Evolutionary conservation across 1,140 invertebrate genomes (phyloP), one percentile per base, ranked within the genome.

Genomic region (Ladona fulva): DNA sequence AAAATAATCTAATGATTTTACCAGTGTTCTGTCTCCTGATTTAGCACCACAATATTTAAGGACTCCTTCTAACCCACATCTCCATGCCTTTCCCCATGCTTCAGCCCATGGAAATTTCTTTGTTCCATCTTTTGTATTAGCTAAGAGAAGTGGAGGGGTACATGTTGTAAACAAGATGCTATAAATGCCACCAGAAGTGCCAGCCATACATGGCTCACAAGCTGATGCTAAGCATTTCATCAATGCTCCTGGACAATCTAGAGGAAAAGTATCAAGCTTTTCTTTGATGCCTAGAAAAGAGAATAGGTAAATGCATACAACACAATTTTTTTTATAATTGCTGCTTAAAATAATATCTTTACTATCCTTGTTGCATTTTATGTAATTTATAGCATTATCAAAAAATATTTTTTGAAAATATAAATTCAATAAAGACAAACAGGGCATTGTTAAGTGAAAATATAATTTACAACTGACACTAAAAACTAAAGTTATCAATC

Each of bases 11-110:
- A 24, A 82, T 80, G 84, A 80, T 66, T 78, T 84, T 81, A 93
- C 89, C 91, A 95, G 92, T 44, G 94, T 94, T 81, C 93, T 87
- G 82, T 95, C 91, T 0, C 93, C 93, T 12, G 89, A 85, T 79
- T 88, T 87, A 0, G 93, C 93, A 79, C 90, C 89, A 19, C 93
- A 92, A 83, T 95, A 94, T 81, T 90, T 92, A 77, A 87, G 86
- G 10, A 94, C 87, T 0, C 88, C 87, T 42, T 87, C 81, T 73
- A 92, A 85, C 0, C 88, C 90, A 16, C 81, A 83, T 77, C 85
- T 81, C 82, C 88, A 87, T 0, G 87, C 86, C 24, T 81, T 22
- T 12, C 84, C 78, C 90, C 90, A 92, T 14, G 83, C 79, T 0
- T 79, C 78, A 77, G 82, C 76, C 74, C 75, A 29, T 25, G 80